phyloP scores from a whole-genome alignment of 1,140 invertebrate genomes.

The Cardiocondyla obscurior region DNA sequence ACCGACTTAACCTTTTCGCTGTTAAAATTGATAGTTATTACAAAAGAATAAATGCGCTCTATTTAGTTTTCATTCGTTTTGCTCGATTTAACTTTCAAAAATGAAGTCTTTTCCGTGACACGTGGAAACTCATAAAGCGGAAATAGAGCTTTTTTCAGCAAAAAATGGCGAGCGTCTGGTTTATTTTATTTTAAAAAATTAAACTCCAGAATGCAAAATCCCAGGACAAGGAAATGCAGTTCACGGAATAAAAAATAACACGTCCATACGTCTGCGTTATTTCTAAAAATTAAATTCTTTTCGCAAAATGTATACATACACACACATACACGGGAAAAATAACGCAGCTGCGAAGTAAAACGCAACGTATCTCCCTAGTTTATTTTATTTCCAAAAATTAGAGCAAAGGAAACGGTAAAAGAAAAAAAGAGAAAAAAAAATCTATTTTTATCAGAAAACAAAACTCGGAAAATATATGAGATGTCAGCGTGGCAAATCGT shows the following conservation, averaged over 20 bases:
- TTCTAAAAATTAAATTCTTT: conserved; percentile 38
- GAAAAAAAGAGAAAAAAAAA: background rate
- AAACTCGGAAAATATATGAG: background rate
- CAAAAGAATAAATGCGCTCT: background rate
- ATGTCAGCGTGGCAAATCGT: background rate
- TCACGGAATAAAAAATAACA: conserved; percentile 10
- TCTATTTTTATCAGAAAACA: background rate
- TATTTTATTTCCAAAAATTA: background rate
- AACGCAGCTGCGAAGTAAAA: conserved; percentile 2
- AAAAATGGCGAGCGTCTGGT: conserved; percentile 10
- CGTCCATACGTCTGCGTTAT: conserved; percentile 12
- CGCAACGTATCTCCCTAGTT: background rate
- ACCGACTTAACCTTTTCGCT: background rate
- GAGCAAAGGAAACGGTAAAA: background rate
- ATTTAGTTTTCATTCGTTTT: background rate
- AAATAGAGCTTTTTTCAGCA: conserved; percentile 30
- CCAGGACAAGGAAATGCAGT: conserved; percentile 17
- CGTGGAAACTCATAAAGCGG: conserved; percentile 1
- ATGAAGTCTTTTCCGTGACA: background rate
- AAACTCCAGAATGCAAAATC: conserved; percentile 7
- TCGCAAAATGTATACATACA: background rate
- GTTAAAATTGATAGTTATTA: background rate
- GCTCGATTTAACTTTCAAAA: conserved; percentile 20
- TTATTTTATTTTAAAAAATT: conserved; percentile 35
- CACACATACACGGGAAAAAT: no score